phyloP scores from a whole-genome alignment of 2,113 vertebrate species.

The Pungitius pungitius region DNA sequence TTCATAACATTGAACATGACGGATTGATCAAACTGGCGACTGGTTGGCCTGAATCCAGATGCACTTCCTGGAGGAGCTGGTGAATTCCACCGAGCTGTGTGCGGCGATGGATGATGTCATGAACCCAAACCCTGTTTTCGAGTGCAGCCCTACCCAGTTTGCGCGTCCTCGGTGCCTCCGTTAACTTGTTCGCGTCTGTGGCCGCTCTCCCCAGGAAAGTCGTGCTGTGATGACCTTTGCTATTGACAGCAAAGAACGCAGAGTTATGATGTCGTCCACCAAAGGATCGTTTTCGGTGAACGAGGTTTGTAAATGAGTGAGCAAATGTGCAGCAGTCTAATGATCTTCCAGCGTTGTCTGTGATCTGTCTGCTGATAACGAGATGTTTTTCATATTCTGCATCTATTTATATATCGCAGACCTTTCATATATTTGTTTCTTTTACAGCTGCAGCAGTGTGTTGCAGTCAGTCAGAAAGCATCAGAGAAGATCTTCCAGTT shows the following conservation, averaged over 20 bases:
- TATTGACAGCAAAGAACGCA: constrained; percentile 83
- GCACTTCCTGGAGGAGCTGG: too few relatives aligned
- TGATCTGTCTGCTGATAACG: background rate
- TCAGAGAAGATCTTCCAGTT: constrained; percentile 88
- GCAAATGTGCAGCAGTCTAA: background rate
- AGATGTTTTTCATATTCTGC: background rate
- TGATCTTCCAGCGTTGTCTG: background rate
- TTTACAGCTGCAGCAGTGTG: constrained; percentile 88
- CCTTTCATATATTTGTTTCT: background rate
- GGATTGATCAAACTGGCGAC: too few relatives aligned
- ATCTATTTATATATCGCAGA: background rate
- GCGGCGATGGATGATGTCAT: too few relatives aligned
- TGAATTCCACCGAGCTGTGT: too few relatives aligned
- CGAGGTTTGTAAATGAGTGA: constrained; percentile 79
- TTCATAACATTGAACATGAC: too few relatives aligned
- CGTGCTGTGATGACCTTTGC: constrained; percentile 89
- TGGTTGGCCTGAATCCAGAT: too few relatives aligned
- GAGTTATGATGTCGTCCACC: constrained; percentile 85
- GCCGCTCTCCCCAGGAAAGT: constrained; percentile 81
- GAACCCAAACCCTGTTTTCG: too few relatives aligned
- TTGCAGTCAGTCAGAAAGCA: constrained; percentile 84
- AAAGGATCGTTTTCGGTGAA: constrained; percentile 86
- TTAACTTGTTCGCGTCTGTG: background rate
- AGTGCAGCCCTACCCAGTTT: background rate
- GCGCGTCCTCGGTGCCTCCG: background rate